Evolutionary conservation across 2,888 invertebrate species (phyloP), one percentile per base, ranked within the genome.

Genomic region (Amiota minor): DNA sequence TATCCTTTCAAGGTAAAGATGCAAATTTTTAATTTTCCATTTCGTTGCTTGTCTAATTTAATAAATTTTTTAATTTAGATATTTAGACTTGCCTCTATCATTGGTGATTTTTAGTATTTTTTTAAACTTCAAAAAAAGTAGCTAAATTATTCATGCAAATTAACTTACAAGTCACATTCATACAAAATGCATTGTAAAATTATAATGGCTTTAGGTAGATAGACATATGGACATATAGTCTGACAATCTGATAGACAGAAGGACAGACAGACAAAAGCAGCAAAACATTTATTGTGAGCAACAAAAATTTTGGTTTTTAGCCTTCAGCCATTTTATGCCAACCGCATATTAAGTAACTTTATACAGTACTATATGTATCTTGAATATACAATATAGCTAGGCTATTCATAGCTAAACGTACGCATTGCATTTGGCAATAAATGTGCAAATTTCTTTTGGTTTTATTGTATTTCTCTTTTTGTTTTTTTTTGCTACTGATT

Each of bases 321-420:
- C 80, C 85, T 84, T 86, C 85, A 83, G 84, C 81, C 82, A 81
- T 72, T 73, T 83, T 78, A 70, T 72, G 84, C 76, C 72, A 77
- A 71, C 56, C 76, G 86, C 82, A 83, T 83, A 81, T 77, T 79
- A 83, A 83, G 55, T 71, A 79, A 75, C 59, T 53, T 49, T 35
- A 35, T 35, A 35, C 35, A 35, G 6, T 35, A 35, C 35, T 35
- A 35, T 35, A 23, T 23, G n/a, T 61, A 50, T 50, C 62, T 70
- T 70, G 70, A 46, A 65, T 65, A 46, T 64, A 46, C 14, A 20
- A 46, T 64, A 46, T 12, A 20, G 53, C 35, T 8, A 35, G 2
- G 35, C 35, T 35, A 35, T 35, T 35, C 35, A 35, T 50, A 50
- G 59, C 11, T 14, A 4, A 16, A 59, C 16, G 49, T 18, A 67